Evolutionary conservation across 2,797 vertebrate species (phyloP).

Genomic region (Sebastolobus alascanus): DNA sequence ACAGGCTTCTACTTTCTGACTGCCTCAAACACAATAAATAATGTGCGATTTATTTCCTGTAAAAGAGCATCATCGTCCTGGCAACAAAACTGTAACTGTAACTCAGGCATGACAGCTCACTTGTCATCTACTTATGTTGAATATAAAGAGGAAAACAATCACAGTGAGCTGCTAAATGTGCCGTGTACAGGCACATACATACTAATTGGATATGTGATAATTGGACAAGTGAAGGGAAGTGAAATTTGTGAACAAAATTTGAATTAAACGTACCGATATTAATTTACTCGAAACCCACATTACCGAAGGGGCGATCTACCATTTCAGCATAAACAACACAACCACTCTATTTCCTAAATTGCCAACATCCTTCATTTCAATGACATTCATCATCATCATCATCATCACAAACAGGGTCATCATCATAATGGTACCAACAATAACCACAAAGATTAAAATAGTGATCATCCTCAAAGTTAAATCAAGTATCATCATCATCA

Average conservation of each 20-base stretch:
- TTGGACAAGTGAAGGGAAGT: not conserved
- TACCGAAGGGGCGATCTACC: not conserved
- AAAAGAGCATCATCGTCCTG: not conserved
- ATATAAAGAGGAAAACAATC: not conserved
- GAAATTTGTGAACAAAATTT: not conserved
- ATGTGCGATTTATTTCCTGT: not conserved
- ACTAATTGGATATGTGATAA: not conserved
- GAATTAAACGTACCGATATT: not conserved
- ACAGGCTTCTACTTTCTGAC: not conserved
- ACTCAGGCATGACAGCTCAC: not conserved
- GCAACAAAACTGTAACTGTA: not conserved
- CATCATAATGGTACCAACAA: constrained; percentile 11
- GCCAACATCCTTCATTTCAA: constrained; percentile 8
- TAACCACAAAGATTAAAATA: constrained; percentile 3
- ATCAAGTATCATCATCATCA: constrained; percentile 18
- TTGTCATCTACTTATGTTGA: not conserved
- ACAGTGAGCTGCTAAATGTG: not conserved
- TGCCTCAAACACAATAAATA: not conserved
- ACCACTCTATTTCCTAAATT: not conserved
- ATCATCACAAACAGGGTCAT: not conserved
- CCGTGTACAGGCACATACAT: not conserved
- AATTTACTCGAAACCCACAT: not conserved
- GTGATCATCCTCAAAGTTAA: constrained; percentile 27
- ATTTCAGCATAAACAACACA: not conserved
- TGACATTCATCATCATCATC: constrained; percentile 22